Conservation (phyloP, 2,797 vertebrate species). For the Microctenopoma stevenorrisi region DNA sequence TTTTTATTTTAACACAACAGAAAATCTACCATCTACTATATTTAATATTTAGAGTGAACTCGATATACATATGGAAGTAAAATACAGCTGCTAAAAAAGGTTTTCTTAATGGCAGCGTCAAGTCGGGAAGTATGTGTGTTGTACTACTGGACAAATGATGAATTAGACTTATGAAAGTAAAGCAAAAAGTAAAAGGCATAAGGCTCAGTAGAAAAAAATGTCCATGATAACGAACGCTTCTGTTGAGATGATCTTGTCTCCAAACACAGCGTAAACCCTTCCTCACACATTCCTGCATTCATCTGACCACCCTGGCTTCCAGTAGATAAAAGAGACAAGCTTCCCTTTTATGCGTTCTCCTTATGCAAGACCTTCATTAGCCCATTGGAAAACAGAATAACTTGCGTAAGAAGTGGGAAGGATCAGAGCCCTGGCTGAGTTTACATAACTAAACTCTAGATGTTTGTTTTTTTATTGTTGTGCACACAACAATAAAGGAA, state of each 20-base stretch:
- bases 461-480: slow-evolving; percentile 1
- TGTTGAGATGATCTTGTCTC: slow-evolving; percentile 11
- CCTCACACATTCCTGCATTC: slow-evolving; percentile 66
- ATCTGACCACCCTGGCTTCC: slow-evolving; percentile 53
- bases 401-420: slow-evolving; percentile 61
- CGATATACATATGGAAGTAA: too few relatives aligned
- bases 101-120: neutral
- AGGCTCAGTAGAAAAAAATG: neutral
- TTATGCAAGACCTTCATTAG: slow-evolving; percentile 74
- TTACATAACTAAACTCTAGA: slow-evolving; percentile 32
- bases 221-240: neutral
- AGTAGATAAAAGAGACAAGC: slow-evolving; percentile 72
- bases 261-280: slow-evolving; percentile 40
- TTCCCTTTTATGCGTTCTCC: slow-evolving; percentile 72
- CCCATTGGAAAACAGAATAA: slow-evolving; percentile 53
- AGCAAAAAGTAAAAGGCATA: neutral
- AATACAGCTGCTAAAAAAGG: neutral
- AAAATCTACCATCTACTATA: neutral
- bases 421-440: slow-evolving; percentile 49
- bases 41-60: neutral
- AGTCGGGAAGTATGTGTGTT: neutral
- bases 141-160: neutral
- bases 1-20: slow-evolving; percentile 9
- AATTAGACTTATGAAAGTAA: neutral
- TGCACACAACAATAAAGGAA: slow-evolving; percentile 37